These are phyloP conservation scores for Achatina immaculata DNA, from an alignment of 1,140 invertebrate species.

Conservation along the genomic window DNA sequence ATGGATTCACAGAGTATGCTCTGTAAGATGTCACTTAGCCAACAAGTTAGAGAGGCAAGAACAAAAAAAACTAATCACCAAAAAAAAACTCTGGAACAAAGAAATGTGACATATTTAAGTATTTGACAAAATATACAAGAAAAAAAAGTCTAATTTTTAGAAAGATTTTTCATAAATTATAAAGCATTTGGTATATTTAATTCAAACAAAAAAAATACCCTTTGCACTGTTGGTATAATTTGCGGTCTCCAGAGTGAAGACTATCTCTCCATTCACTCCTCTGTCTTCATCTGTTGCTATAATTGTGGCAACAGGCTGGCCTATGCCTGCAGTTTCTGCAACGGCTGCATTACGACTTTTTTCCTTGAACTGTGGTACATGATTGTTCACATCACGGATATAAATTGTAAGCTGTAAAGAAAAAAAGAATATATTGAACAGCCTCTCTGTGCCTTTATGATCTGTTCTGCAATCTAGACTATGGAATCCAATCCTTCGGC, in stretches of 20 bases:
- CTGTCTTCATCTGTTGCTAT: slow-evolving; percentile 50
- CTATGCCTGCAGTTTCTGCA: slow-evolving; percentile 47
- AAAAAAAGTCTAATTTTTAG: background rate
- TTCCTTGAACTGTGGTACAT: slow-evolving; percentile 47
- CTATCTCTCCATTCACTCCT: slow-evolving; percentile 51
- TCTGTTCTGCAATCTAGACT: too few species aligned
- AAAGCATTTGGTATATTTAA: background rate
- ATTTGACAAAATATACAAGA: too few species aligned
- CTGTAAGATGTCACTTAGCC: too few species aligned
- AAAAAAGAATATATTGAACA: slow-evolving; percentile 3
- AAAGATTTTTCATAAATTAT: too few species aligned
- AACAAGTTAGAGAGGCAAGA: too few species aligned
- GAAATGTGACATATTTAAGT: too few species aligned
- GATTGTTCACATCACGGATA: slow-evolving; percentile 53
- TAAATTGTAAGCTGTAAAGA: slow-evolving; percentile 48
- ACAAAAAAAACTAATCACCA: too few species aligned
- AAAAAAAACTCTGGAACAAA: too few species aligned
- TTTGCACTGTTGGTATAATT: background rate
- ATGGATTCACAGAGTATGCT: too few species aligned
- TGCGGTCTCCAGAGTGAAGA: slow-evolving; percentile 32
- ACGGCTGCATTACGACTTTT: slow-evolving; percentile 39
- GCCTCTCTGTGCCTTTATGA: too few species aligned
- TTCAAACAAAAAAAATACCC: background rate
- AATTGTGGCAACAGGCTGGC: slow-evolving; percentile 40
- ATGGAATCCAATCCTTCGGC: too few species aligned